Evolutionary conservation across 2,797 vertebrate species (phyloP), one percentile per base, ranked within the genome.

Genomic region (Coregonus sp.): DNA sequence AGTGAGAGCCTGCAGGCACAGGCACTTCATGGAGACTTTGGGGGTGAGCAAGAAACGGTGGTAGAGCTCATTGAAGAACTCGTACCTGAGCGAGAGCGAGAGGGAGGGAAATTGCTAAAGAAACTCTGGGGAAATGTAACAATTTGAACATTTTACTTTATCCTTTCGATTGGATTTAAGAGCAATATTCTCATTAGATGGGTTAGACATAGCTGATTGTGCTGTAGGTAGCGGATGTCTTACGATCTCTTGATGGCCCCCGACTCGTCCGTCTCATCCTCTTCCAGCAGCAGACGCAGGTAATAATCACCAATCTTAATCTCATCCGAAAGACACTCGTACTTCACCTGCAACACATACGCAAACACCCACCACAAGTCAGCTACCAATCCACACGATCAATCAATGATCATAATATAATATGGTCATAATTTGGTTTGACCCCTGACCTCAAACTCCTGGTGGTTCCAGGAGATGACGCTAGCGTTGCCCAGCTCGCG

Each of bases 221-320:
- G 40, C 2, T 47, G 40, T 47, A 47, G 15, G 37, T 37, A 69
- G 37, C 9, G 35, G n/a, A 47, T 20, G 16, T 74, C 97, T 96
- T 94, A 99, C 98, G 98, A 98, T 98, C 95, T 95, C 89, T 99
- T 99, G 90, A 99, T 99, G 88, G 95, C 97, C 88, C 94, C 97
- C 0, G 95, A 95, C 77, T 98, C 98, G 74, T 98, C 97, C 56
- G 92, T 97, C 90, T 99, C 98, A 81, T 99, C 98, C 86, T 99
- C 98, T 88, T 99, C 98, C 83, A 99, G 91, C 0, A 99, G 92
- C 83, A 99, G 91, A 73, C 98, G 96, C 78, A 99, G 92, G 84
- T 99, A 99, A 93, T 99, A 99, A 91, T 99, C 98, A 25, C 98
- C 98, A 33, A 99, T 99, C 90, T 97, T 99, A 79, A 99, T 99